Conservation (phyloP, 2,888 invertebrate genomes). For the Dryomyza anilis region DNA sequence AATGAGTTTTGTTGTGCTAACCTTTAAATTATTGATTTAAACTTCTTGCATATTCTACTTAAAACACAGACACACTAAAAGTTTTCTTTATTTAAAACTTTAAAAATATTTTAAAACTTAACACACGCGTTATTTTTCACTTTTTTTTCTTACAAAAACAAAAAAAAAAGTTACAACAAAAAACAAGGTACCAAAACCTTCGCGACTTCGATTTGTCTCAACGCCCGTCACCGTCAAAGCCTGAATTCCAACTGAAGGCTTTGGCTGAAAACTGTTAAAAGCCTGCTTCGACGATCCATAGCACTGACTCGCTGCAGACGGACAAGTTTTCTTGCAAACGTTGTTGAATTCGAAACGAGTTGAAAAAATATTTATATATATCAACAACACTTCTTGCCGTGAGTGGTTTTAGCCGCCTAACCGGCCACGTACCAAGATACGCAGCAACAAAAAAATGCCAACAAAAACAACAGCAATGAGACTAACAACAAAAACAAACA, state of each 20-base stretch:
- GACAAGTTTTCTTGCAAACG: background rate
- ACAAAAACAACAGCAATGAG: background rate
- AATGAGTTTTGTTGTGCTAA: too few species aligned
- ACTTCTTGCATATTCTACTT: background rate
- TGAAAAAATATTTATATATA: background rate
- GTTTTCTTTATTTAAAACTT: background rate
- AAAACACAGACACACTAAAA: background rate
- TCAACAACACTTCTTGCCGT: background rate
- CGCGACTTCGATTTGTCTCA: conserved; percentile 19
- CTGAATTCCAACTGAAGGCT: conserved; percentile 30
- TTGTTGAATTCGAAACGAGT: conserved; percentile 17
- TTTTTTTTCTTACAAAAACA: conserved; percentile 3
- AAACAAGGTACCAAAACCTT: background rate
- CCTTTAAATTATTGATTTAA: too few species aligned
- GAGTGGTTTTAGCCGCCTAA: conserved; percentile 1
- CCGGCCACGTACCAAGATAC: conserved; percentile 19
- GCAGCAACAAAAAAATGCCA: background rate
- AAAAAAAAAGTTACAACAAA: background rate
- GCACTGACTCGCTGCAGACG: too few species aligned
- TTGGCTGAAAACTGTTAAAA: conserved; percentile 10
- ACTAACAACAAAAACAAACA: too few species aligned
- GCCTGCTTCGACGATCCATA: conserved; percentile 9
- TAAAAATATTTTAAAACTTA: background rate
- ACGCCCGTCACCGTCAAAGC: conserved; percentile 30
- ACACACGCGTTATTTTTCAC: background rate